Evolutionary conservation across 2,888 invertebrate species (phyloP), one percentile per base, ranked within the genome.

Genomic region (Troilus luridus): DNA sequence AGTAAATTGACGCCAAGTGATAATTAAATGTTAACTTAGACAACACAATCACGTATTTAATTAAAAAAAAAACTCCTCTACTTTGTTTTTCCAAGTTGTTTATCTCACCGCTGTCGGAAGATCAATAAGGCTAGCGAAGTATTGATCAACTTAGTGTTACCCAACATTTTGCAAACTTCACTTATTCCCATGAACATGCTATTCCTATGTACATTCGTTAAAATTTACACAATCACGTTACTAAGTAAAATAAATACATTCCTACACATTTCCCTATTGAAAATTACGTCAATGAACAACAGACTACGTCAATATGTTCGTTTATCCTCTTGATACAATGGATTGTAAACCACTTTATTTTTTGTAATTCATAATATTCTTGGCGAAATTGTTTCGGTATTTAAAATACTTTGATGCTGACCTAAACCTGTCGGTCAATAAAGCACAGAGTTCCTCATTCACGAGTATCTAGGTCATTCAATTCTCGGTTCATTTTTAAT

Each of bases 111-210:
- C 85, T 85, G 85, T 85, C 11, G 85, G 21, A 12, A 56, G 85
- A 85, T 85, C 85, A 21, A 56, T 85, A 85, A 12, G 21, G 21
- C n/a, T 14, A 7, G 85, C 56, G 56, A 58, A 85, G 85, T 85
- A 85, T 85, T 85, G 85, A 85, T 85, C 85, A 85, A 85, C 56
- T 58, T 21, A 17, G 56, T 21, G 12, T 85, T 85, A 85, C 85
- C 21, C 85, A 85, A 85, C 85, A 85, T 54, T 85, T 85, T 56
- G 85, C 85, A 85, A 85, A 85, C 72, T 41, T 77, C 14, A 27
- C 7, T 19, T 41, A 0, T 17, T 41, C 17, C 27, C 41, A 27
- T 41, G 12, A 77, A 77, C 9, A 14, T 41, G 5, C 0, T 41
- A 12, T 77, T 24, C 17, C 7, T 24, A 14, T 41, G 14, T 19